Evolutionary conservation across 2,113 vertebrate genomes (phyloP), one percentile per base, ranked within the genome.

Genomic region (Scomber scombrus): DNA sequence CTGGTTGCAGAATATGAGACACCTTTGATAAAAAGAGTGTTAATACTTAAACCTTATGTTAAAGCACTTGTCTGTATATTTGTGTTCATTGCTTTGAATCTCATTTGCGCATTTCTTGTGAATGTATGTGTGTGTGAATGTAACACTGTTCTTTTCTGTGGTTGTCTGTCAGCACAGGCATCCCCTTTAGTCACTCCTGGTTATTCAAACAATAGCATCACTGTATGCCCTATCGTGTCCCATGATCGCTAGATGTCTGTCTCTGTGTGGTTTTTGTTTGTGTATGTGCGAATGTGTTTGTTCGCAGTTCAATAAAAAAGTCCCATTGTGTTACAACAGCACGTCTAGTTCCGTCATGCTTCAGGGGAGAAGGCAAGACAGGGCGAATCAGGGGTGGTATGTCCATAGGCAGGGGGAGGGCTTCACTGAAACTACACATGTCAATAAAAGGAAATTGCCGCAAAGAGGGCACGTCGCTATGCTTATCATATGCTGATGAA

Each of bases 291-390:
- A 43, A 55, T 71, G 69, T 84, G 81, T 83, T 76, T 86, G 78
- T 86, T 86, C 77, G 12, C 65, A 11, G 46, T 80, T 88, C 80
- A 82, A 87, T 85, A 72, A 85, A 87, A 78, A 88, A 75, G 88
- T 86, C 80, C 78, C 88, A 90, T 91, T 91, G 82, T 85, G 83
- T 85, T 93, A 87, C 91, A 86, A 4, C 76, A 80, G 87, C 82
- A 83, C 50, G 55, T 80, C 89, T 87, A 76, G 74, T 89, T 92
- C 87, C 66, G 84, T 86, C 87, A 88, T 82, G 91, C 90, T 92
- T 87, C 83, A 86, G 88, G 91, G 87, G 52, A 92, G 80, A 89
- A 91, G 93, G 85, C 93, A 94, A 93, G 93, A 92, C 85, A 1
- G 89, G 88, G 82, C 91, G 74, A 86, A 93, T 88, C 82, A 62